A percentile compares a stretch with the other conserved stretches of the same genome.
phyloP scores from a whole-genome alignment of 1,140 invertebrate species.

The Mercenaria mercenaria region DNA sequence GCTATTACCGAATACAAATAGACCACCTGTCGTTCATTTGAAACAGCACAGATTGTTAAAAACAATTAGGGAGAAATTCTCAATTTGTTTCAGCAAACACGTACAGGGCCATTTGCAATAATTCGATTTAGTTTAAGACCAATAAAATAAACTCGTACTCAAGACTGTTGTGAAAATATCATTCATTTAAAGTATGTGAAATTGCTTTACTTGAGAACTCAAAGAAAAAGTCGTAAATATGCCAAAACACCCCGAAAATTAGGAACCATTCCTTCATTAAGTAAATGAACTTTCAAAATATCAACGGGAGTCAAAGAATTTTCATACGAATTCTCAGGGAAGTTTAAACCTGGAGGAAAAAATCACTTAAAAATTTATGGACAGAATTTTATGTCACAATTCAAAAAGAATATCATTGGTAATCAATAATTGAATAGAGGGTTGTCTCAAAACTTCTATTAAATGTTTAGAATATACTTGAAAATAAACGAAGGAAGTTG shows the following conservation, averaged over 20 bases:
- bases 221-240: constrained; percentile 8
- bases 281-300: constrained; percentile 15
- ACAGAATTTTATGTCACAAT: no score
- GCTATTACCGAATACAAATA: neutral
- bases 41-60: neutral
- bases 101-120: neutral
- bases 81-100: constrained; percentile 19
- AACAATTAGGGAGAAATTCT: constrained; percentile 5
- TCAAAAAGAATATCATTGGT: no score
- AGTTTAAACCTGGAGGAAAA: no score
- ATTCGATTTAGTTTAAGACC: constrained; percentile 23
- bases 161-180: neutral
- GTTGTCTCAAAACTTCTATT: no score
- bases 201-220: constrained; percentile 12
- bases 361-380: no score
- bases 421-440: no score
- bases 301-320: neutral
- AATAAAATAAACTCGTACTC: neutral
- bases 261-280: constrained; percentile 6
- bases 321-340: neutral
- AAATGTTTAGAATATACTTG: no score
- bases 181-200: constrained; percentile 8
- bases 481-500: no score
- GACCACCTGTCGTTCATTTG: neutral
- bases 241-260: constrained; percentile 31